Conservation (phyloP, 2,113 vertebrate genomes). For the Nestor notabilis region DNA sequence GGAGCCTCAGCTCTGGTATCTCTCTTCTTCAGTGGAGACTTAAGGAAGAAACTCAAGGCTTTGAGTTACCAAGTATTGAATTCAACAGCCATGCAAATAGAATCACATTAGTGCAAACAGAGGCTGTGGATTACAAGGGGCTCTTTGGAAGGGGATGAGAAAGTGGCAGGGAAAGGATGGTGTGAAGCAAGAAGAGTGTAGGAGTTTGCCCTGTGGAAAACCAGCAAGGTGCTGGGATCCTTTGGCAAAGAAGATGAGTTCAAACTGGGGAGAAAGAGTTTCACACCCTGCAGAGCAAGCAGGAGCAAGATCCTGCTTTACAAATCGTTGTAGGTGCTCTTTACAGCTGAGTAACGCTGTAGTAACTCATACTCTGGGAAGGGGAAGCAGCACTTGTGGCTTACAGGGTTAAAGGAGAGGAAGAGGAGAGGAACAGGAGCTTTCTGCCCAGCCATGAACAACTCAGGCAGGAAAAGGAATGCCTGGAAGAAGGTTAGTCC, state of each 20-base stretch:
- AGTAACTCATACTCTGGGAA: accelerated
- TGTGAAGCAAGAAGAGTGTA: accelerated
- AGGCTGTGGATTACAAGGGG: background rate
- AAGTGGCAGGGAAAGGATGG: background rate
- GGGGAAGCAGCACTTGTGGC: background rate
- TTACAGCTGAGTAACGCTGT: background rate
- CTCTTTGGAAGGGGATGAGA: background rate
- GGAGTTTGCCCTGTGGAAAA: background rate
- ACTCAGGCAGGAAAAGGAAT: background rate
- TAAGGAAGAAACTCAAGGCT: background rate
- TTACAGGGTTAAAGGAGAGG: background rate
- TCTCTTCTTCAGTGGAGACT: background rate
- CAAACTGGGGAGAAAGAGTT: background rate
- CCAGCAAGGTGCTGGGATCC: background rate
- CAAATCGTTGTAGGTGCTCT: background rate
- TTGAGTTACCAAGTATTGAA: background rate
- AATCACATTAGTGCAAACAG: too few relatives aligned
- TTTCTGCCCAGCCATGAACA: background rate
- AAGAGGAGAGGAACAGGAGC: background rate
- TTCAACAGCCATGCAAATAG: background rate
- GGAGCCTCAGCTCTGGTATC: background rate
- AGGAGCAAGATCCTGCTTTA: background rate
- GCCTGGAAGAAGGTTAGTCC: background rate
- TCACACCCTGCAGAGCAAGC: background rate
- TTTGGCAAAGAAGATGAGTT: background rate